Percentiles rank a stretch among this genome's conserved stretches.
Conservation (phyloP, 2,113 vertebrate genomes). For the Indri indri region DNA sequence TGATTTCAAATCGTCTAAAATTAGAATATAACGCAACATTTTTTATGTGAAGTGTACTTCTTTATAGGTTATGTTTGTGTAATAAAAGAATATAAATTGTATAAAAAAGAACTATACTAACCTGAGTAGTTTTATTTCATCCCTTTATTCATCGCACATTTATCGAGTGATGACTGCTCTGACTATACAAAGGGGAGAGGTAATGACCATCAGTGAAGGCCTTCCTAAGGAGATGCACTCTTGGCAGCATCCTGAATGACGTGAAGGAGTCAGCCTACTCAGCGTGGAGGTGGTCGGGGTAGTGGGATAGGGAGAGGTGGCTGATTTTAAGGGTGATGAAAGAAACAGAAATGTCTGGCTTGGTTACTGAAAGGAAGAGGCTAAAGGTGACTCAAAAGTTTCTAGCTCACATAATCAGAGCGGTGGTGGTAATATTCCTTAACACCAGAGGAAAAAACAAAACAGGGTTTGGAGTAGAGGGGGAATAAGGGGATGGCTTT, state of each 20-base stretch:
- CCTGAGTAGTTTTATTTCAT: neutral
- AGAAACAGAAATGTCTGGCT: neutral
- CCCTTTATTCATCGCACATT: neutral
- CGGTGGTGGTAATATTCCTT: neutral
- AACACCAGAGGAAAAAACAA: neutral
- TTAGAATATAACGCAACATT: neutral
- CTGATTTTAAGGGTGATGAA: neutral
- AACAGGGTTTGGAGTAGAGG: neutral
- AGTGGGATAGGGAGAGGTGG: neutral
- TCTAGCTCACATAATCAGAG: neutral
- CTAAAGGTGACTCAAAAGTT: neutral
- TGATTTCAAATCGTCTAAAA: neutral
- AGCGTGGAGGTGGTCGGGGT: neutral
- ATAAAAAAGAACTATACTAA: neutral
- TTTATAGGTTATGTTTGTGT: neutral
- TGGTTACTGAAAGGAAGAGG: neutral
- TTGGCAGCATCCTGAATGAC: neutral
- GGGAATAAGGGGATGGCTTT: neutral
- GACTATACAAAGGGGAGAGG: neutral
- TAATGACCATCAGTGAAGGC: neutral
- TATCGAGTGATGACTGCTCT: neutral
- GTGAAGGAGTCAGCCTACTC: neutral
- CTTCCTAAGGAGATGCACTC: neutral
- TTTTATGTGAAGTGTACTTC: neutral
- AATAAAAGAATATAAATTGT: neutral